Base-by-base conservation (phyloP, 2,797 vertebrate species). In the Sciaenops ocellatus region DNA sequence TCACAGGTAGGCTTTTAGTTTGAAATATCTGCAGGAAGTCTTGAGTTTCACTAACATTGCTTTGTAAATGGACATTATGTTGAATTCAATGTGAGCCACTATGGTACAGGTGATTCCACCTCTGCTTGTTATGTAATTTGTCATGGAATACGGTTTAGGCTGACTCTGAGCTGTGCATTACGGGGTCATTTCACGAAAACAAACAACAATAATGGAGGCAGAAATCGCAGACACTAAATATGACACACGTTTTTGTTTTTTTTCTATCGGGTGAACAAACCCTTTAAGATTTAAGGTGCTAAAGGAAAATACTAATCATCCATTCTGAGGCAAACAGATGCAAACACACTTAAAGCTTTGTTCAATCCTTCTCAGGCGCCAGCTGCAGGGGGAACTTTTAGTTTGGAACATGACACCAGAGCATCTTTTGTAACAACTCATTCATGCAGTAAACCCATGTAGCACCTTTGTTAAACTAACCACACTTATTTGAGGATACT, bases 21-120 rank as follows among this genome's bases (percentile, higher is more conserved):
- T 65, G 61, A 80, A 76, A 70, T 6, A 9, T 44, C 24, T 16
- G 12, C 26, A 78, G 24, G 20, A 51, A 57, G 72, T 22, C 9
- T 38, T 24, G 13, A 44, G 6, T 51, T 60, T 4, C 9, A 44
- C 1, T 59, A 13, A 50, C 3, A n/a, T 18, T 20, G 30, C 17
- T 34, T 6, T 57, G 55, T 30, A 60, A 62, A 62, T 26, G 59
- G 6, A 24, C 42, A 18, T 18, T 11, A 3, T 41, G 28, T 9
- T 41, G 56, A 38, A 20, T 13, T n/a, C 18, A 59, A 61, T 12
- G 13, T 20, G 42, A 47, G 24, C 17, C 61, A 42, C 38, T 24
- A 6, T 9, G 56, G 9, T 38, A n/a, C 18, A 59, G 28, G 18
- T 41, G 42, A 46, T 17, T 11, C 22, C 60, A 4, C 18, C 34